Evolutionary conservation across 2,797 vertebrate genomes (phyloP), one percentile per base, ranked within the genome.

Genomic region (Hoplostethus atlanticus): DNA sequence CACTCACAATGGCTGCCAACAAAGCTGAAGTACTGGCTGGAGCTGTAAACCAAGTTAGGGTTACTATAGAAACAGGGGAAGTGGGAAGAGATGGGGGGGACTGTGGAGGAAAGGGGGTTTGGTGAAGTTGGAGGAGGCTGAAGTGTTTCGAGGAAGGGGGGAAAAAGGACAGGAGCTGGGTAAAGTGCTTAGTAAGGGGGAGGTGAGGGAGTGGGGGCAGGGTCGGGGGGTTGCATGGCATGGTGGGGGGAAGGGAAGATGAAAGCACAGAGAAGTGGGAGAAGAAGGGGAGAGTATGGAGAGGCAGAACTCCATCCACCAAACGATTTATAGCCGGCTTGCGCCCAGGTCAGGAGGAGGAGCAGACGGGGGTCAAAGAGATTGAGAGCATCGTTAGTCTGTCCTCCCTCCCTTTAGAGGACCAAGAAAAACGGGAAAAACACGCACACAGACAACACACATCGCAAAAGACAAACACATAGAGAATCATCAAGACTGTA

Each of bases 31-130:
- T 72, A 80, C 5, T 60, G 75, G 1, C 77, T 30, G 7, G 54
- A 68, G 58, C 62, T 72, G 81, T 61, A 84, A 81, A 85, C 82
- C 81, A 77, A 82, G 63, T 72, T 16, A 71, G 57, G 66, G 72
- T 77, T 67, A 47, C 76, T 73, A 74, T 74, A 67, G 75, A 34
- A 68, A 84, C 60, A 60, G 6, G 52, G 71, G 65, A 70, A 76
- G 44, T 53, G 65, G 38, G 53, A 59, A 64, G 56, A 54, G 51
- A 50, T 69, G n/a, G 17, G 38, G 7, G 44, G 28, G 5, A 47
- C n/a, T 16, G 30, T 15, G 56, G 52, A 15, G 25, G 42, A 11
- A 46, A 16, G 0, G 13, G 25, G 9, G 28, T 60, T 52, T 63
- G 16, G n/a, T 7, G 21, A 34, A 31, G 64, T n/a, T 66, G 13